These are phyloP conservation scores for Calephelis nemesis DNA, from an alignment of 1,140 invertebrate genomes.

Conservation along the genomic window DNA sequence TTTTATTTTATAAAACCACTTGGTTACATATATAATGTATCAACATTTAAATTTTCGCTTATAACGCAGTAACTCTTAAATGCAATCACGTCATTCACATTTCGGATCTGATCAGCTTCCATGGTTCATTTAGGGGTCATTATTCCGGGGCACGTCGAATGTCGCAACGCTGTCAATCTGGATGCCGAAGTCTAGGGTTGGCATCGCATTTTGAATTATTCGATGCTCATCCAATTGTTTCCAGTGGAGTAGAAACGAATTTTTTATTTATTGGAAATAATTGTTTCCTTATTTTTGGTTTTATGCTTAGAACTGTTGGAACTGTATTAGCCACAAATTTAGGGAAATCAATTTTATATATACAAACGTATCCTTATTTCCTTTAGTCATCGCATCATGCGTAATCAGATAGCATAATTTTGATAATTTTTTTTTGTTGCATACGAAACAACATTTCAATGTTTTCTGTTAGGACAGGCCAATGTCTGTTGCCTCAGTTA, in stretches of 20 bases:
- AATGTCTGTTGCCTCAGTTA: too few species aligned
- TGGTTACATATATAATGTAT: neutral
- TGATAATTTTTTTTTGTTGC: too few species aligned
- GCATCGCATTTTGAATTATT: slow-evolving; percentile 1
- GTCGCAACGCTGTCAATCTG: slow-evolving; percentile 38
- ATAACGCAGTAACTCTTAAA: slow-evolving; percentile 36
- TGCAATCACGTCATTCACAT: slow-evolving; percentile 44
- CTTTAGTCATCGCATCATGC: too few species aligned
- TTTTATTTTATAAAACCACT: neutral
- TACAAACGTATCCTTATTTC: too few species aligned
- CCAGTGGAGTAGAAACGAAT: neutral
- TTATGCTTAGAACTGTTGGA: too few species aligned
- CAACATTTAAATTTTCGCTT: slow-evolving; percentile 25
- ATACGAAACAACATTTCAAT: too few species aligned
- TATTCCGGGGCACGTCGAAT: slow-evolving; percentile 46
- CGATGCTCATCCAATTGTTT: neutral
- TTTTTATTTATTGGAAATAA: neutral
- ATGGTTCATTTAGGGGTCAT: slow-evolving; percentile 56
- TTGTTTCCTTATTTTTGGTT: neutral
- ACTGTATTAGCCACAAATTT: too few species aligned
- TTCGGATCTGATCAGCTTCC: slow-evolving; percentile 44
- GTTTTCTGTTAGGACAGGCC: too few species aligned
- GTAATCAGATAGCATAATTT: too few species aligned
- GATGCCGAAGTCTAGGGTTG: slow-evolving; percentile 1
- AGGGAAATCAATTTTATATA: too few species aligned